A percentile compares a stretch with the other conserved stretches of the same genome.
Conservation (phyloP, 2,113 vertebrate species). For the Mirounga angustirostris region DNA sequence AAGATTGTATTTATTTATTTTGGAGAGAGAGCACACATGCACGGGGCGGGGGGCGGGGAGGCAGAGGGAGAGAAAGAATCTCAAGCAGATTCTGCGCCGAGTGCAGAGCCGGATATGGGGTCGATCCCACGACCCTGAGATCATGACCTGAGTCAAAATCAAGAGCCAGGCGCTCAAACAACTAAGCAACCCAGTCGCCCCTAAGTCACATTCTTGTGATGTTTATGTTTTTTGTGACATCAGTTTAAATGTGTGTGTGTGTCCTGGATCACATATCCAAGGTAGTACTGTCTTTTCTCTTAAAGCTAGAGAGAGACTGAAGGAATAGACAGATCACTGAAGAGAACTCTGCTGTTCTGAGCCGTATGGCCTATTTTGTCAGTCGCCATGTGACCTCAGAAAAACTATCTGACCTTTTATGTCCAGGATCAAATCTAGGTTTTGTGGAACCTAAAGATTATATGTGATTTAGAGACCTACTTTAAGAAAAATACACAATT, state of each 20-base stretch:
- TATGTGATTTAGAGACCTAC: background rate
- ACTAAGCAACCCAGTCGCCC: background rate
- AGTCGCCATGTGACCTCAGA: background rate
- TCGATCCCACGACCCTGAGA: background rate
- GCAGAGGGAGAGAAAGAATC: background rate
- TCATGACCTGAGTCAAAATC: background rate
- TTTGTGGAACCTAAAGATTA: background rate
- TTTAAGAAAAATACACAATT: constrained; percentile 1
- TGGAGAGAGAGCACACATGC: background rate
- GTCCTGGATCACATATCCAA: background rate
- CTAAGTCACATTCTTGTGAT: background rate
- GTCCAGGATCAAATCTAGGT: background rate
- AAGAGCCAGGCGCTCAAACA: background rate
- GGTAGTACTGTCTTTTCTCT: background rate
- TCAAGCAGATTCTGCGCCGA: background rate
- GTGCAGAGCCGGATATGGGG: background rate
- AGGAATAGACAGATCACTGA: too few species aligned
- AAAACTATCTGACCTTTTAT: background rate
- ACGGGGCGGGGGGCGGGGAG: background rate
- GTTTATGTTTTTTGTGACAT: background rate
- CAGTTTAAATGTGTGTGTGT: background rate
- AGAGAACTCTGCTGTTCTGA: background rate
- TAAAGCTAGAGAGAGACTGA: background rate
- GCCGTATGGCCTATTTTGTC: background rate
- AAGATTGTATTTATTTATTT: background rate